Base-by-base conservation (phyloP, 2,113 vertebrate species). In the Zingel zingel region DNA sequence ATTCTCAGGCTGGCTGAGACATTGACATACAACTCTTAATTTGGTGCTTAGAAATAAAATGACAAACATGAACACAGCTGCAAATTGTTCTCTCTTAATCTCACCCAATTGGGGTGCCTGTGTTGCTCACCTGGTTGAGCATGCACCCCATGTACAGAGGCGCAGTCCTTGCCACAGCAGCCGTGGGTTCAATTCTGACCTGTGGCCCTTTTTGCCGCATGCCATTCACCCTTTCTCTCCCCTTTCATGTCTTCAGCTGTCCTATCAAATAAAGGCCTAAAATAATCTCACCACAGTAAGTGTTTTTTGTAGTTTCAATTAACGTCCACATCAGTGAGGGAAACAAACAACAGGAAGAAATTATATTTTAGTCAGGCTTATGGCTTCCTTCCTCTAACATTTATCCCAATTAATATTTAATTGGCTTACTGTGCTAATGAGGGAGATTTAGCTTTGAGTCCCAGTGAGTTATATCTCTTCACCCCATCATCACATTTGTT, bases 391-490 rank as follows among this genome's bases (percentile, higher is more conserved):
- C 79, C 59, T 85, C 70, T 88, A 79, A 75, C 88, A 90, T 92
- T 93, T 88, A 90, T 87, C 54, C 61, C 73, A 65, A 88, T 93
- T 6, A 86, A 92, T 93, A 86, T 94, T 94, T 92, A 86, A 93
- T 93, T 93, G 72, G 74, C 91, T 91, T 88, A 74, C 80, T 89
- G 91, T 87, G 87, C 75, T 91, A 89, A 93, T 87, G 67, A 90
- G 68, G 51, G 54, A 75, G 77, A 62, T 92, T 91, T 82, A 78
- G 66, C 79, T 85, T 86, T 81, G 81, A 88, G 77, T 92, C 92
- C 83, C 73, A 75, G 81, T 68, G 80, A 89, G 89, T 84, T 81
- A 48, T 64, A 47, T 85, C 79, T 74, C 63, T 73, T 81, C 68
- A 73, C 67, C 64, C 39, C 30, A 14, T 64, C 59, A 58, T 9